Evolutionary conservation across 2,797 vertebrate genomes (phyloP).

Genomic region (Gymnocypris eckloni): DNA sequence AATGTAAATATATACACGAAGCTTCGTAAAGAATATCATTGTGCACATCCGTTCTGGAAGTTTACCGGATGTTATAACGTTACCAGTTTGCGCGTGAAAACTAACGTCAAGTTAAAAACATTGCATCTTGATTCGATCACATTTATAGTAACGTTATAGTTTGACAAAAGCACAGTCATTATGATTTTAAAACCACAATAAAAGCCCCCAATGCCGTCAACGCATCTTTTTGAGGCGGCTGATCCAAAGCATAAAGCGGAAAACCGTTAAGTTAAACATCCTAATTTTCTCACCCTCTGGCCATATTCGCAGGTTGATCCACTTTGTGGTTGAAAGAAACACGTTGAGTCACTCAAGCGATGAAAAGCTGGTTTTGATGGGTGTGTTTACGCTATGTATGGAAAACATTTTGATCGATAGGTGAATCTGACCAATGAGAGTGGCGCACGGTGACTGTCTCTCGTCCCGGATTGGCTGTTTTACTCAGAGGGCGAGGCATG

Average conservation of each 20-base stretch:
- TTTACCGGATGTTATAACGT: background rate
- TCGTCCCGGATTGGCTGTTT: background rate
- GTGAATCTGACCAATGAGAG: constrained; percentile 1
- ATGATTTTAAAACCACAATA: background rate
- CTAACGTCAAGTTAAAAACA: background rate
- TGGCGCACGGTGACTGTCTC: background rate
- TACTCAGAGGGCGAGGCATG: background rate
- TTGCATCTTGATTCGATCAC: background rate
- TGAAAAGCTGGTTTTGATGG: background rate
- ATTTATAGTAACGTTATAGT: too few relatives aligned
- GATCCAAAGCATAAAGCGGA: background rate
- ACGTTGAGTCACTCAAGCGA: background rate
- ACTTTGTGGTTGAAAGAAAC: background rate
- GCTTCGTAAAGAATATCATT: background rate
- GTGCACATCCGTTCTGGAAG: background rate
- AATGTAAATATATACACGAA: background rate
- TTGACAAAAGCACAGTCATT: background rate
- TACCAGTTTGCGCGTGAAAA: background rate
- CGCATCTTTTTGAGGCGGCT: background rate
- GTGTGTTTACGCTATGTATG: background rate
- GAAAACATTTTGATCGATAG: background rate
- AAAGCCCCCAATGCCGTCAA: background rate
- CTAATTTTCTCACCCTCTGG: constrained; percentile 11
- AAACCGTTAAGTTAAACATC: background rate
- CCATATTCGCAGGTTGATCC: constrained; percentile 1